Conservation (phyloP, 2,888 invertebrate genomes). For the Liposcelis brunnea region DNA sequence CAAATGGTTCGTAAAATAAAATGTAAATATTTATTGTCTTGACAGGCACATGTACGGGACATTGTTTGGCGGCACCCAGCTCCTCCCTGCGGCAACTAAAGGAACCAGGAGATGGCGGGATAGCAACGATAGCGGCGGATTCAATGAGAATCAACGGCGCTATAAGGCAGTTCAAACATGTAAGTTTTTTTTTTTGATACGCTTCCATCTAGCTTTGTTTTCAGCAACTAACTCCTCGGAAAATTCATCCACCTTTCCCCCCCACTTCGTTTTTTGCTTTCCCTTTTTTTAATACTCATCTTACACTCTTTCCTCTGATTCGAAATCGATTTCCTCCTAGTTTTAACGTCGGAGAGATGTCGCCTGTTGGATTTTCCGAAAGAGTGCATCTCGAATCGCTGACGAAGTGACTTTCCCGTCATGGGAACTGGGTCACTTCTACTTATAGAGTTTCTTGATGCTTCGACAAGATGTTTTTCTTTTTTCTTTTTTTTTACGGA, state of each 20-base stretch:
- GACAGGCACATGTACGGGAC: conserved; percentile 2
- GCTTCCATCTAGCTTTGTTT: not conserved
- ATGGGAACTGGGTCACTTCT: not conserved
- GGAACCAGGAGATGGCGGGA: conserved; percentile 58
- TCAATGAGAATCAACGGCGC: conserved; percentile 91
- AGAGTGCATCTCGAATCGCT: too few species aligned
- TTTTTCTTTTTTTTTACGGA: not conserved
- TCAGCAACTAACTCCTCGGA: not conserved
- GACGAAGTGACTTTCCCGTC: too few species aligned
- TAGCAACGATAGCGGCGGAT: conserved; percentile 91
- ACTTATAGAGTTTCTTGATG: conserved; percentile 6
- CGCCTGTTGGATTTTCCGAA: too few species aligned
- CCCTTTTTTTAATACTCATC: conserved; percentile 9
- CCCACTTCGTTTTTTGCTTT: conserved; percentile 10
- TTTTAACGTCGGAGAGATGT: too few species aligned
- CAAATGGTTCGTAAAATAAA: too few species aligned
- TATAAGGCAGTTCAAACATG: conserved; percentile 91
- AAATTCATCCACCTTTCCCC: not conserved
- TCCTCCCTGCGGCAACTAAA: conserved; percentile 73
- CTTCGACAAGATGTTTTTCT: not conserved
- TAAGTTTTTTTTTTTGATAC: conserved; percentile 27
- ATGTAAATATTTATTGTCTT: not conserved
- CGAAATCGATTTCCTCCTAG: too few species aligned
- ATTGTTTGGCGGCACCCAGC: conserved; percentile 43
- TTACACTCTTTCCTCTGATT: conserved; percentile 7